Conservation (phyloP, 2,797 vertebrate species). For the Propithecus perrieri region DNA sequence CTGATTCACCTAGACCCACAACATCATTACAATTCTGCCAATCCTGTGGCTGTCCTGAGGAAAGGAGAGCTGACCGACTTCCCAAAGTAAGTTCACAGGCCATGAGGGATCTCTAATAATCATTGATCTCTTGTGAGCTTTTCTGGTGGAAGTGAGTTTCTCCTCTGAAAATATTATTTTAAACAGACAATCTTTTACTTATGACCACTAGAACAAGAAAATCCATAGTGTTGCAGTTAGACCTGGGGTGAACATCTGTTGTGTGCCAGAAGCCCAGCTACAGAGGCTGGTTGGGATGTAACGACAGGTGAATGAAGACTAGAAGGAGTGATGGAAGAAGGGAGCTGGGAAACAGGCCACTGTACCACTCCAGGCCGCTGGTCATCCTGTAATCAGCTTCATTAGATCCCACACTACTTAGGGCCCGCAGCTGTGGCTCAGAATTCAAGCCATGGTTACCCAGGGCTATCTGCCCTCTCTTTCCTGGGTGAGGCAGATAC, state of each 20-base stretch:
- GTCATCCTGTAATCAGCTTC: neutral
- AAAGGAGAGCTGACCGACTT: slow-evolving; percentile 73
- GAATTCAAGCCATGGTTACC: neutral
- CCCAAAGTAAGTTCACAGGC: slow-evolving; percentile 53
- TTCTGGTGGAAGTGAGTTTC: slow-evolving; percentile 55
- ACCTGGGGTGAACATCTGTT: neutral
- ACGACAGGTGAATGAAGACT: neutral
- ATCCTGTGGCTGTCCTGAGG: slow-evolving; percentile 69
- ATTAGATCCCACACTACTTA: neutral
- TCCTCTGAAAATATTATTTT: slow-evolving; percentile 58
- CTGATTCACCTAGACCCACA: slow-evolving; percentile 52
- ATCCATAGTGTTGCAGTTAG: neutral
- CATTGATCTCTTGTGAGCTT: slow-evolving; percentile 62
- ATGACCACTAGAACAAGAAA: neutral
- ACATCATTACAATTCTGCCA: slow-evolving; percentile 75
- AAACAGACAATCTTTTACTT: slow-evolving; percentile 10
- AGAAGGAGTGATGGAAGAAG: neutral
- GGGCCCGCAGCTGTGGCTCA: neutral
- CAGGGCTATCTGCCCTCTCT: neutral
- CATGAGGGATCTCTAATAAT: slow-evolving; percentile 64
- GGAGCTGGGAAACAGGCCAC: neutral
- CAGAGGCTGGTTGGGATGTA: neutral
- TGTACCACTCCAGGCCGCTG: neutral
- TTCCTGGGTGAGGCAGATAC: neutral
- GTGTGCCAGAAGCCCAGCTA: neutral